Evolutionary conservation across 2,113 vertebrate species (phyloP).

Genomic region (Saccopteryx leptura): DNA sequence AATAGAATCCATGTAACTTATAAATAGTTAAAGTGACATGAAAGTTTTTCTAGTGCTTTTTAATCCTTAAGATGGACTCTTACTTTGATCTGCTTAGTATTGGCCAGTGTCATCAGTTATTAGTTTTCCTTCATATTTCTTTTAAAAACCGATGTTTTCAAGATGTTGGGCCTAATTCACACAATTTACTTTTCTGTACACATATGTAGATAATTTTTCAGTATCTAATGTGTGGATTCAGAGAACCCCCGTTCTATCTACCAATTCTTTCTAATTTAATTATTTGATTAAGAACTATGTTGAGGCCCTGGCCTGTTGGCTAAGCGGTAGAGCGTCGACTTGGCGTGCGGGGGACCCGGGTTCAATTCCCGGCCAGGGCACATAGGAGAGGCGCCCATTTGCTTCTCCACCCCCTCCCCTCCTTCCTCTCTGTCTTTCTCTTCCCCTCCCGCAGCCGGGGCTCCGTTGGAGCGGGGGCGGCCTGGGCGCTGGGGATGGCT

Average conservation of each 20-base stretch:
- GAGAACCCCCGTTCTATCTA: slow-evolving; percentile 53
- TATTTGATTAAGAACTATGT: slow-evolving; percentile 57
- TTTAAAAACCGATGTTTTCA: slow-evolving; percentile 61
- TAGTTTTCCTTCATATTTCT: slow-evolving; percentile 35
- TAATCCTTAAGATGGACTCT: slow-evolving; percentile 48
- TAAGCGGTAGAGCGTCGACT: too few relatives aligned
- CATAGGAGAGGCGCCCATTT: too few relatives aligned
- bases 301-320: too few relatives aligned
- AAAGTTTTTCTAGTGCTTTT: slow-evolving; percentile 54
- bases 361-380: too few relatives aligned
- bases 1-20: slow-evolving; percentile 65
- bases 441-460: too few relatives aligned
- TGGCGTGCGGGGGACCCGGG: too few relatives aligned
- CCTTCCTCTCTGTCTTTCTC: too few relatives aligned
- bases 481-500: too few relatives aligned
- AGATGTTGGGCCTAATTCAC: neutral
- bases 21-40: slow-evolving; percentile 62
- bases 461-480: too few relatives aligned
- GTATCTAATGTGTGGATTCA: slow-evolving; percentile 45
- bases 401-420: too few relatives aligned
- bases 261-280: slow-evolving; percentile 38
- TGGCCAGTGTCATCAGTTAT: slow-evolving; percentile 32
- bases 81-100: slow-evolving; percentile 50
- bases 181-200: slow-evolving; percentile 55
- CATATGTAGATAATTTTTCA: slow-evolving; percentile 60